Base-by-base conservation (phyloP, 2,797 vertebrate species). In the Myripristis murdjan region DNA sequence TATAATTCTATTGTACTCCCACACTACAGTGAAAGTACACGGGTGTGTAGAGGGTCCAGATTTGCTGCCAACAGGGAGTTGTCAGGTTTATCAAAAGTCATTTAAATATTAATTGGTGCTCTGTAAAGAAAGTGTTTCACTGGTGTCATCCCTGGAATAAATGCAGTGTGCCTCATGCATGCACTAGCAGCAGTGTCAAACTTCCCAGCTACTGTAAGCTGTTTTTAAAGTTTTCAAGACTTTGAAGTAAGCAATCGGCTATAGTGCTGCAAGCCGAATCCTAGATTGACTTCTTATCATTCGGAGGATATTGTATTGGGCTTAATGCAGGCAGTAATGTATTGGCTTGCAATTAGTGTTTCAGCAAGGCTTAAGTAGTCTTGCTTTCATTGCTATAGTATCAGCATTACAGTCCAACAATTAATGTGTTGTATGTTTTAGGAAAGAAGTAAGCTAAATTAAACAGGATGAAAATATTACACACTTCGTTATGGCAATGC, bases 251-350 rank as follows among this genome's bases (percentile, higher is more conserved):
- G 79, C 20, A 8, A 70, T 39, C 53, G 70, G 56, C 73, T 63
- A n/a, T n/a, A 51, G 57, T 54, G 78, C 64, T 68, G 60, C 64
- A 52, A 31, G 70, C 67, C 71, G 82, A 83, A 81, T 79, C 49
- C 57, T 54, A 69, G 73, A 84, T 75, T 72, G 57, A 73, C 77
- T 83, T 78, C 54, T 84, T 81, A 78, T 85, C 68, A 84, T 86
- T 77, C 82, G 70, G 47, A 70, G 55, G 72, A 73, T 67, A 74
- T 62, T 82, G 67, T 81, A 22, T 28, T 1, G 52, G 7, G 63
- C 58, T 65, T 56, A 57, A 72, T 65, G 64, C 31, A 14, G 23
- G 64, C 31, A 14, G 23, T 58, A 54, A 75, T 67, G 70, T 28
- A 24, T 57, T 63, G 73, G 47, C 64, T 79, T 71, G 53, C 23